Evolutionary conservation across 2,888 invertebrate genomes (phyloP).

Genomic region (Shargacucullia verbasci): DNA sequence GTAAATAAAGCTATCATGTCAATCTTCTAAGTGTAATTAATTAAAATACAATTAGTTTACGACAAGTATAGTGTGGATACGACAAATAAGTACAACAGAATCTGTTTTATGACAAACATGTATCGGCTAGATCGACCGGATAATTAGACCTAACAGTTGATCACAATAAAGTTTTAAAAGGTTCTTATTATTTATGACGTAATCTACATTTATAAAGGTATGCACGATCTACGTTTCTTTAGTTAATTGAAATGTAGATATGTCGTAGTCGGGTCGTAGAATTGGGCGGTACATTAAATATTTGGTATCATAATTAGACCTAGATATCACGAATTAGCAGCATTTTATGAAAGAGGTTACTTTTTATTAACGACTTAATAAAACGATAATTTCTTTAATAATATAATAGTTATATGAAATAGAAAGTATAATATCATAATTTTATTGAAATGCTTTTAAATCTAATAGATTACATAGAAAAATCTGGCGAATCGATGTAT

Average conservation of each 20-base stretch:
- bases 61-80: conserved; percentile 12
- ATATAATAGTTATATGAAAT: too few relatives aligned
- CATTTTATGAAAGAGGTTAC: too few relatives aligned
- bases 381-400: too few relatives aligned
- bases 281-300: too few relatives aligned
- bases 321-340: too few relatives aligned
- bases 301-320: too few relatives aligned
- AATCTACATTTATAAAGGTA: conserved; percentile 25
- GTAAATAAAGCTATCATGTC: conserved; percentile 5
- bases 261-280: not conserved
- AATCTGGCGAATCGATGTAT: too few relatives aligned
- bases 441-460: too few relatives aligned
- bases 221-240: conserved; percentile 3
- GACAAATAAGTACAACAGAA: conserved; percentile 39
- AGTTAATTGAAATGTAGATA: conserved; percentile 11
- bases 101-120: conserved; percentile 17
- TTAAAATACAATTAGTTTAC: conserved; percentile 42
- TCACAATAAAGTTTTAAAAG: conserved; percentile 29
- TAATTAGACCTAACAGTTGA: conserved; percentile 42
- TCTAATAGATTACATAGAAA: too few relatives aligned
- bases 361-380: too few relatives aligned
- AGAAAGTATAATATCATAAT: too few relatives aligned
- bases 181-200: conserved; percentile 38
- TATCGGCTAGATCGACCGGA: conserved; percentile 9
- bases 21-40: conserved; percentile 18